Conservation (phyloP, 2,113 vertebrate species). For the Ptyas mucosa region DNA sequence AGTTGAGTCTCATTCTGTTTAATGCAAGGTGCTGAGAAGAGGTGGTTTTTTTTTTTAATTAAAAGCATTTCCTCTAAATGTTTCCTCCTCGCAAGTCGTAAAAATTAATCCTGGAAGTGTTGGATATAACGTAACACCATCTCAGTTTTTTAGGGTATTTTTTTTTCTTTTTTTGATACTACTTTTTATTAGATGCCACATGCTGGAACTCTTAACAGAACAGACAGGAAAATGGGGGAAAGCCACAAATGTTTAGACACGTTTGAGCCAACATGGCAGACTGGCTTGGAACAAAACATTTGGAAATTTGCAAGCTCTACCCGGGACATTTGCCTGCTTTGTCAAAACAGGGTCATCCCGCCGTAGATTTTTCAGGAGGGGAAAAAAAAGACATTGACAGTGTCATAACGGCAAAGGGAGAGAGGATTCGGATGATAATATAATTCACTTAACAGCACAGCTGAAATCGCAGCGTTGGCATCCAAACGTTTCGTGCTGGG, state of each 20-base stretch:
- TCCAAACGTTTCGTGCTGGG: neutral
- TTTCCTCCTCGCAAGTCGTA: constrained; percentile 52
- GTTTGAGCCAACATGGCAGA: neutral
- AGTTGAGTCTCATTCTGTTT: constrained; percentile 66
- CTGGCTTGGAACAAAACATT: neutral
- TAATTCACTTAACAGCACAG: neutral
- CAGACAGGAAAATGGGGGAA: constrained; percentile 19
- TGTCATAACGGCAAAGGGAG: neutral
- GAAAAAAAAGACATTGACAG: neutral
- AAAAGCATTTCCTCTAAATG: constrained; percentile 52
- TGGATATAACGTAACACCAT: constrained; percentile 60
- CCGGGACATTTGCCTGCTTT: constrained; percentile 9
- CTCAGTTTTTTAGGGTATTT: constrained; percentile 46
- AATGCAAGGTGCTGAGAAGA: constrained; percentile 65
- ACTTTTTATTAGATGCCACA: constrained; percentile 45
- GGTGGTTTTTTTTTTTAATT: constrained; percentile 60
- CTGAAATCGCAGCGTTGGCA: neutral
- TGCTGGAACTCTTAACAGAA: constrained; percentile 1
- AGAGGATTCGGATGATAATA: neutral
- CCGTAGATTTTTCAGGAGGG: fast-evolving
- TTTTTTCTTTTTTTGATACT: constrained; percentile 51
- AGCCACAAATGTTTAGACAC: neutral
- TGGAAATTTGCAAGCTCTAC: constrained; percentile 1
- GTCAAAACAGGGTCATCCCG: constrained; percentile 4
- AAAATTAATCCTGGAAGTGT: constrained; percentile 65